Evolutionary conservation across 2,888 invertebrate species (phyloP).

Genomic region (Drosophila colorata): DNA sequence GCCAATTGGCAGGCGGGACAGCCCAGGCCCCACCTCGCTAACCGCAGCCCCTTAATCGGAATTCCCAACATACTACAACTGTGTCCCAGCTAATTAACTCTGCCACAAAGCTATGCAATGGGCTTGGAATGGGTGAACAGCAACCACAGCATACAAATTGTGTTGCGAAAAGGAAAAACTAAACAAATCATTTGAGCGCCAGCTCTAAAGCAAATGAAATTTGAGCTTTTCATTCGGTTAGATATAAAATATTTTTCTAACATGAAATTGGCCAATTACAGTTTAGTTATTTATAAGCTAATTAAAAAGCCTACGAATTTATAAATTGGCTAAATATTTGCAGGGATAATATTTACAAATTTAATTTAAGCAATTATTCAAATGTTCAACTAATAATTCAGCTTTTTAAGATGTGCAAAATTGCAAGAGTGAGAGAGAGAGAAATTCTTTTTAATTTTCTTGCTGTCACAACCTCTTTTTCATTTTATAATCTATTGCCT

Average conservation of each 20-base stretch:
- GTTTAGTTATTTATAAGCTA: neutral
- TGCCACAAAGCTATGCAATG: conserved; percentile 12
- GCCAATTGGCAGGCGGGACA: conserved; percentile 36
- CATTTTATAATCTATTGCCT: no score
- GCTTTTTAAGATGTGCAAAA: no score
- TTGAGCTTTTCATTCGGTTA: neutral
- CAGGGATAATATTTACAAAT: no score
- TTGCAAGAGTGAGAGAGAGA: no score
- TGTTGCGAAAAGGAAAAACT: conserved; percentile 18
- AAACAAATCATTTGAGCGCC: conserved; percentile 25
- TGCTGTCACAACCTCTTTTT: no score
- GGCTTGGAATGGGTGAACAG: conserved; percentile 1
- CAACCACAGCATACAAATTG: conserved; percentile 26
- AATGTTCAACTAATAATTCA: no score
- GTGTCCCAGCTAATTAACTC: conserved; percentile 51
- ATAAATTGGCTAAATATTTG: no score
- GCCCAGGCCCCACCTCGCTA: conserved; percentile 10
- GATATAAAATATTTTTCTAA: conserved; percentile 15
- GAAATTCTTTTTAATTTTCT: no score
- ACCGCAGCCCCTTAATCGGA: conserved; percentile 45
- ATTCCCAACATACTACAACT: conserved; percentile 45
- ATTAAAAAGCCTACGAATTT: conserved; percentile 1
- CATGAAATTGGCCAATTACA: conserved; percentile 6
- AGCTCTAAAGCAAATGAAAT: conserved; percentile 6
- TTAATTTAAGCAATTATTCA: no score